A percentile compares a stretch with the other conserved stretches of the same genome.
Conservation (phyloP, 1,140 invertebrate genomes). For the Cydia amplana region DNA sequence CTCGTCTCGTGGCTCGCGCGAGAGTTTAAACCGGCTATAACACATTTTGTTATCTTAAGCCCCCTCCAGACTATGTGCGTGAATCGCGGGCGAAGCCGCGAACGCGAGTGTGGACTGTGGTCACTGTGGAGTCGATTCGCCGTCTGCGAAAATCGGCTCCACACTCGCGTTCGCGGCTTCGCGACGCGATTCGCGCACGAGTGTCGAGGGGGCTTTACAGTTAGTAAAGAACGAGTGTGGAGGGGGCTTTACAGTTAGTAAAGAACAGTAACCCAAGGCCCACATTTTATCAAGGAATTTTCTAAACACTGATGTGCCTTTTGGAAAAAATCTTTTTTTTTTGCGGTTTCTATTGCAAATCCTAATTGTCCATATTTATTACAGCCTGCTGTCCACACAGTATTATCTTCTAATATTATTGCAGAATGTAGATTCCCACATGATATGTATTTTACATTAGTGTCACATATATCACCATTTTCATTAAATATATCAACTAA, state of each 20-base stretch:
- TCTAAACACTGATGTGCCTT: slow-evolving; percentile 44
- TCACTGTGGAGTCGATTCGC: too few relatives aligned
- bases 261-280: slow-evolving; percentile 64
- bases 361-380: slow-evolving; percentile 89
- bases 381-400: slow-evolving; percentile 85
- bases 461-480: slow-evolving; percentile 60
- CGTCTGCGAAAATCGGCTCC: too few relatives aligned
- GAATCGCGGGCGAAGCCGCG: too few relatives aligned
- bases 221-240: too few relatives aligned
- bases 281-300: slow-evolving; percentile 51
- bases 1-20: too few relatives aligned
- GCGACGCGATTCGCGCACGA: too few relatives aligned
- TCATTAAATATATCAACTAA: slow-evolving; percentile 80
- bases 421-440: slow-evolving; percentile 86
- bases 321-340: slow-evolving; percentile 53
- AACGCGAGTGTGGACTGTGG: too few relatives aligned
- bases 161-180: too few relatives aligned
- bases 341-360: slow-evolving; percentile 46
- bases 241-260: background rate
- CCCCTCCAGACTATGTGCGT: too few relatives aligned
- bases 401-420: slow-evolving; percentile 81
- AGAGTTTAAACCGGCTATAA: too few relatives aligned
- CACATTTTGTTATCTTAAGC: too few relatives aligned
- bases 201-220: too few relatives aligned
- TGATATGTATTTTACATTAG: slow-evolving; percentile 80